phyloP scores from a whole-genome alignment of 2,888 invertebrate genomes.

The Trachelus troglodyta region DNA sequence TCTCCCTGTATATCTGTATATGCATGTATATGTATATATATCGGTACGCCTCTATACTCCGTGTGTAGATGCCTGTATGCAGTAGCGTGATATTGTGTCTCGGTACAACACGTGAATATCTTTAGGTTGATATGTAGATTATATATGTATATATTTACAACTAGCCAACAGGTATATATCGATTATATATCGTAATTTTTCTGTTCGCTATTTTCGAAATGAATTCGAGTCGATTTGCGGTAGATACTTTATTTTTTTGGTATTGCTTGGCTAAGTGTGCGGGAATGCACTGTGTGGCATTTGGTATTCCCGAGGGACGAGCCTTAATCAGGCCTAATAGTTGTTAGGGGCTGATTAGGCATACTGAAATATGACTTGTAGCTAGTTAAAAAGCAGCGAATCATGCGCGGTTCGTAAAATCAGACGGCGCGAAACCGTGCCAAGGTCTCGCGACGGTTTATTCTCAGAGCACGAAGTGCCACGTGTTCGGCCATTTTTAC shows the following conservation, averaged over 20 bases:
- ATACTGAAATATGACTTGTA: background rate
- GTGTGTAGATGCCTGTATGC: background rate
- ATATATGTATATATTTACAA: background rate
- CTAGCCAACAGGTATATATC: background rate
- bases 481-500: constrained; percentile 19
- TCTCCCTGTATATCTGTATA: constrained; percentile 16
- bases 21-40: constrained; percentile 19
- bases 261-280: background rate
- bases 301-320: background rate
- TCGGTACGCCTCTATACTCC: background rate
- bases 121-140: background rate
- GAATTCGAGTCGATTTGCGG: too few species aligned
- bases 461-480: constrained; percentile 31
- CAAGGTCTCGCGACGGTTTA: constrained; percentile 43
- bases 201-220: background rate
- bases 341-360: background rate
- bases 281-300: background rate
- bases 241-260: background rate
- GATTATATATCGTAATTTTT: background rate
- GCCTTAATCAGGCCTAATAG: background rate
- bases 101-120: constrained; percentile 16
- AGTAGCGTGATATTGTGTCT: constrained; percentile 29
- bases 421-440: constrained; percentile 37
- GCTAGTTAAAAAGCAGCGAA: background rate
- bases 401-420: constrained; percentile 29